Evolutionary conservation across 2,888 invertebrate genomes (phyloP).

Genomic region (Agriopis leucophaearia): DNA sequence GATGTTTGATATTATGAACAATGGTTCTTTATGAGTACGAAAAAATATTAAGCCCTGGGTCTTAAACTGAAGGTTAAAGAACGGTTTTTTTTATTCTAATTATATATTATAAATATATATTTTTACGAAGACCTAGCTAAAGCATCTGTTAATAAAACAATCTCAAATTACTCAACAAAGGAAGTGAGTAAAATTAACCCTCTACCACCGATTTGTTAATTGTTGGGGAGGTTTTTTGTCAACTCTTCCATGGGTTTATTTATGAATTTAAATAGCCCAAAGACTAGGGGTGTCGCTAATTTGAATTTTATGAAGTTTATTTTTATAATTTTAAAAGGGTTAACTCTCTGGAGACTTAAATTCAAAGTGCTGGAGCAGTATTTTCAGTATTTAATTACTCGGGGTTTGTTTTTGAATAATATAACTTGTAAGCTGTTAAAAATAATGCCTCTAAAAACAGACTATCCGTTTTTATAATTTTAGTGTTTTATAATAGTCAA

Average conservation of each 20-base stretch:
- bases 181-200: conserved; percentile 81
- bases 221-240: conserved; percentile 73
- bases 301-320: conserved; percentile 83
- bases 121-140: too few species aligned
- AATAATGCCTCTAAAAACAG: neutral
- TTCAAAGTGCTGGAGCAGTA: conserved; percentile 50
- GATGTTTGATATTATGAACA: too few species aligned
- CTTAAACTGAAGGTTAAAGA: too few species aligned
- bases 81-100: too few species aligned
- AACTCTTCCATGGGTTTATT: conserved; percentile 72
- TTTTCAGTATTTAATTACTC: conserved; percentile 53
- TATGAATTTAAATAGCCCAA: conserved; percentile 82
- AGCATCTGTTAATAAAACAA: conserved; percentile 61
- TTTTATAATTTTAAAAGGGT: conserved; percentile 70
- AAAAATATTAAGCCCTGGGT: too few species aligned
- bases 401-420: conserved; percentile 40
- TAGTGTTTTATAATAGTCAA: too few species aligned
- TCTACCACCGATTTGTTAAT: conserved; percentile 82
- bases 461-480: too few species aligned
- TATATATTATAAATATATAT: too few species aligned
- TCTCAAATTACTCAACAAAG: conserved; percentile 62
- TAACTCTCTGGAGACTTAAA: conserved; percentile 59
- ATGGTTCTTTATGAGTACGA: too few species aligned
- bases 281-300: conserved; percentile 79
- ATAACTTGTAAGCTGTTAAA: conserved; percentile 26